Percentiles rank a stretch among this genome's conserved stretches.
Evolutionary conservation across 2,113 vertebrate genomes (phyloP).

Genomic region (Mirounga angustirostris): DNA sequence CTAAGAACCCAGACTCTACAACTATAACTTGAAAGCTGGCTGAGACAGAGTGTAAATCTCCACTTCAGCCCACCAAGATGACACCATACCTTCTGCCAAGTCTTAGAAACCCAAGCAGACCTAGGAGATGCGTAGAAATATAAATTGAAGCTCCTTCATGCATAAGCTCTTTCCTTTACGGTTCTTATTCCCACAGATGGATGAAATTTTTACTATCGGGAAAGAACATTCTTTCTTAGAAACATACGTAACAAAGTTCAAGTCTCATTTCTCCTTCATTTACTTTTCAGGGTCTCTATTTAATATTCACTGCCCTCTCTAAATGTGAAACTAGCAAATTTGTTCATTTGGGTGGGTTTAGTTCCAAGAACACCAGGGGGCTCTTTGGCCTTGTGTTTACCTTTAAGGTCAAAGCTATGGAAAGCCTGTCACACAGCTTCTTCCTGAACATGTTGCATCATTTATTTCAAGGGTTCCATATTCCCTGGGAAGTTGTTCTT

Average conservation of each 20-base stretch:
- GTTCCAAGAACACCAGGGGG: constrained; percentile 27
- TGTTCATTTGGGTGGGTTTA: background rate
- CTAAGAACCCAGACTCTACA: background rate
- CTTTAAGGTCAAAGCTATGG: constrained; percentile 23
- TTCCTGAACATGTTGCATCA: constrained; percentile 52
- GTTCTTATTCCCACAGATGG: constrained; percentile 8
- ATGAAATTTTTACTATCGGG: constrained; percentile 2
- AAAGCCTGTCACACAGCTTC: constrained; percentile 41
- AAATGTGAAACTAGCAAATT: background rate
- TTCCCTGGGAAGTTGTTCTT: constrained; percentile 66
- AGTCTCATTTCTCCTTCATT: background rate
- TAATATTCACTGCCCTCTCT: background rate
- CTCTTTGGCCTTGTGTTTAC: constrained; percentile 40
- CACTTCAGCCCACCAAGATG: background rate
- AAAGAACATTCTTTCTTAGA: constrained; percentile 30
- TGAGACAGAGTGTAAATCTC: background rate
- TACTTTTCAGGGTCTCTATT: background rate
- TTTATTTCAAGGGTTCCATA: constrained; percentile 53
- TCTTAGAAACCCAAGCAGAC: constrained; percentile 9
- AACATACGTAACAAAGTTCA: background rate
- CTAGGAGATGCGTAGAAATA: background rate
- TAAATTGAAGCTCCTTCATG: background rate
- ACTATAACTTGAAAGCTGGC: background rate
- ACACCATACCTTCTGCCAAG: background rate
- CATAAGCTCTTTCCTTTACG: background rate